Conservation (phyloP, 2,797 vertebrate genomes). For the Anabacerthia variegaticeps region DNA sequence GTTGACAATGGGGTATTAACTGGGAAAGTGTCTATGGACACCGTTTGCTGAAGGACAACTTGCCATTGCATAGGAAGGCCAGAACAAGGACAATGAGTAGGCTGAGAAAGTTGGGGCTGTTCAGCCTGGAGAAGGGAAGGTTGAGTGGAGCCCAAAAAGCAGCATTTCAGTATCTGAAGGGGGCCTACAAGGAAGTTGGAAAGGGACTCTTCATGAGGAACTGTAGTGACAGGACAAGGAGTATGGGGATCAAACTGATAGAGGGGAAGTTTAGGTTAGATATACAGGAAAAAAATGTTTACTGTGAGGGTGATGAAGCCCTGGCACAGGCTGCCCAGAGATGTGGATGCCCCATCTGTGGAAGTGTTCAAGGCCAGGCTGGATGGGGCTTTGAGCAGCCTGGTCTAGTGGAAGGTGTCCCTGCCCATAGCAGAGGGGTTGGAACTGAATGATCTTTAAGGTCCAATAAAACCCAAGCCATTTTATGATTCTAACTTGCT, state of each 20-base stretch:
- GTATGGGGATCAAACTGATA: neutral
- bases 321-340: neutral
- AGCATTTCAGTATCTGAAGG: neutral
- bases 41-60: neutral
- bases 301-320: neutral
- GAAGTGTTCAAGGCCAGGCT: neutral
- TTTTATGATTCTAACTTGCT: neutral
- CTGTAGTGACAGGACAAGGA: neutral
- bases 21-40: neutral
- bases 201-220: neutral
- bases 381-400: neutral
- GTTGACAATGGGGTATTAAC: neutral
- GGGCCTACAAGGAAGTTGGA: neutral
- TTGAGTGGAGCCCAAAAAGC: neutral
- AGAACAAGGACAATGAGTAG: neutral
- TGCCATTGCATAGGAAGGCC: neutral
- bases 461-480: neutral
- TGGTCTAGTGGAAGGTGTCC: neutral
- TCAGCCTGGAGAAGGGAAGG: neutral
- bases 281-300: neutral
- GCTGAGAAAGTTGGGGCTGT: neutral
- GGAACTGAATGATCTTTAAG: neutral
- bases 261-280: neutral
- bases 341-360: neutral
- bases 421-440: neutral